Percentiles rank a stretch among this genome's conserved stretches.
phyloP scores from a whole-genome alignment of 2,113 vertebrate genomes.

The Tachuris rubrigastra region DNA sequence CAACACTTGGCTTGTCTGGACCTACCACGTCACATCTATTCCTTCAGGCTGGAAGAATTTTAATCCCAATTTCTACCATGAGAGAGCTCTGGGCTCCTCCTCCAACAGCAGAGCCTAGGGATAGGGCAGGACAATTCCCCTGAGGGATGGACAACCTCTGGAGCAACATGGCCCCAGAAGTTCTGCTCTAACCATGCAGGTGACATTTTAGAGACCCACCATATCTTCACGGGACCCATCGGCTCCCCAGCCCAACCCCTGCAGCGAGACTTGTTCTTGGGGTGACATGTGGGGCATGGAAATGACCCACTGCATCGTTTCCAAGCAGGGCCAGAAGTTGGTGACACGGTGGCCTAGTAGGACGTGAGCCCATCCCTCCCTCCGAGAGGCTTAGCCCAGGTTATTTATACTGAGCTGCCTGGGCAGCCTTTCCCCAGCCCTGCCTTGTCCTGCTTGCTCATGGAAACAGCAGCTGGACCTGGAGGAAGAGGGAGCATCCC shows the following conservation, averaged over 20 bases:
- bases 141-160: not conserved
- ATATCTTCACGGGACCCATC: not conserved
- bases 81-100: not conserved
- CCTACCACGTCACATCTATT: not conserved
- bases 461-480: not conserved
- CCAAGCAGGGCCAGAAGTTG: not conserved
- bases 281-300: fast-evolving
- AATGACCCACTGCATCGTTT: not conserved
- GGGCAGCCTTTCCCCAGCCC: not conserved
- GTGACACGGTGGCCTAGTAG: slow-evolving; percentile 19
- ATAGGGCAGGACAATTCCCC: not conserved
- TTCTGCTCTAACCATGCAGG: not conserved
- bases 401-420: not conserved
- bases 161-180: fast-evolving
- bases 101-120: not conserved
- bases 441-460: not conserved
- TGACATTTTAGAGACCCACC: fast-evolving
- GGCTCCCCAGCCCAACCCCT: not conserved
- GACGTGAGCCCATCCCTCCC: not conserved
- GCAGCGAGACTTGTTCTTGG: not conserved
- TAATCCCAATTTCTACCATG: not conserved
- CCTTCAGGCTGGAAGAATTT: not conserved
- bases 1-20: not conserved
- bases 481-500: not conserved
- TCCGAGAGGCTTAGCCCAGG: not conserved